A percentile compares a stretch with the other conserved stretches of the same genome.
phyloP scores from a whole-genome alignment of 2,888 invertebrate species.

The Sialis fuliginosa region DNA sequence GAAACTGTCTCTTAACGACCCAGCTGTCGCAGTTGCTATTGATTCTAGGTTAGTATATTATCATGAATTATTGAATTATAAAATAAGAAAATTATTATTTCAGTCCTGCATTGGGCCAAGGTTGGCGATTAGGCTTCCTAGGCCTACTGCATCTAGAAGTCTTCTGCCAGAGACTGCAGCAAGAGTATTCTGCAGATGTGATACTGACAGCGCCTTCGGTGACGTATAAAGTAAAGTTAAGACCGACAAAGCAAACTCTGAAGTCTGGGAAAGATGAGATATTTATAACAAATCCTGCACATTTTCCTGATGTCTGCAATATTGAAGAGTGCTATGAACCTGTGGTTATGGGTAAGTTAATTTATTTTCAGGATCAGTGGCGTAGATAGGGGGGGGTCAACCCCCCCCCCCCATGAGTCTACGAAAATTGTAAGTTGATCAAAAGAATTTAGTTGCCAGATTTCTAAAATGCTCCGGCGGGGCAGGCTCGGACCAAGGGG shows the following conservation, averaged over 20 bases:
- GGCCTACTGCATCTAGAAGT: conserved; percentile 79
- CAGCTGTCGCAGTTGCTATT: conserved; percentile 63
- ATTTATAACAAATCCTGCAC: conserved; percentile 55
- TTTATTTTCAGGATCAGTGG: background rate
- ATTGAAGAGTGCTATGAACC: conserved; percentile 73
- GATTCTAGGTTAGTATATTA: conserved; percentile 55
- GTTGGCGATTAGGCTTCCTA: conserved; percentile 76
- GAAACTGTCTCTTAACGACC: conserved; percentile 85
- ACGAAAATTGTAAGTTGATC: too few species aligned
- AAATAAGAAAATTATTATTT: conserved; percentile 9
- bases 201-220: conserved; percentile 76
- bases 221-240: conserved; percentile 63
- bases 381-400: too few species aligned
- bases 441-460: too few species aligned
- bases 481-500: too few species aligned
- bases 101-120: conserved; percentile 74
- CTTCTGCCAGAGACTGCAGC: conserved; percentile 67
- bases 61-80: background rate
- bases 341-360: conserved; percentile 48
- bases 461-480: too few species aligned
- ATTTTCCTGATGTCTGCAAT: conserved; percentile 46
- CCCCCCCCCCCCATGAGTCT: too few species aligned
- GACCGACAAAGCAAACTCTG: conserved; percentile 52
- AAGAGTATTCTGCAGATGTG: conserved; percentile 67
- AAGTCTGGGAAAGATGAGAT: conserved; percentile 40